Evolutionary conservation across 2,113 vertebrate genomes (phyloP).

Genomic region (Danionella cerebrum): DNA sequence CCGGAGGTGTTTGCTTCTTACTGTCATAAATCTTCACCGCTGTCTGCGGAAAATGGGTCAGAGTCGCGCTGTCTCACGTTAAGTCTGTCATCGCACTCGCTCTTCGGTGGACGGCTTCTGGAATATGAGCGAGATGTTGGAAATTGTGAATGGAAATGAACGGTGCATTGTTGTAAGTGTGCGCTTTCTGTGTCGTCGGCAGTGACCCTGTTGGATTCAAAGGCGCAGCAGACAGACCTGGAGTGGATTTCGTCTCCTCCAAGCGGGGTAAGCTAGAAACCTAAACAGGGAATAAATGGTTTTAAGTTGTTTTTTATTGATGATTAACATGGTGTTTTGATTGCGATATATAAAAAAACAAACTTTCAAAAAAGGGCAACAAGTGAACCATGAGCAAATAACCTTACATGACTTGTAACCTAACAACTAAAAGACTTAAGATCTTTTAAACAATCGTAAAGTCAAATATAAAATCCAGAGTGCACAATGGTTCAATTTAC

Average conservation of each 20-base stretch:
- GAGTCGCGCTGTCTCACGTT: background rate
- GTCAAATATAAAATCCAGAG: too few relatives aligned
- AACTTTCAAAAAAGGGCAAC: too few relatives aligned
- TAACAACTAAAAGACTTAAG: too few relatives aligned
- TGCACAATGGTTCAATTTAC: too few relatives aligned
- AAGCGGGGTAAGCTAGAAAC: conserved; percentile 80
- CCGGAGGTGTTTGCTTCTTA: background rate
- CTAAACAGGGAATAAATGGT: too few relatives aligned
- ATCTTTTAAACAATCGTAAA: too few relatives aligned
- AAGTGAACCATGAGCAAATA: too few relatives aligned
- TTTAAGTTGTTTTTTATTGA: too few relatives aligned
- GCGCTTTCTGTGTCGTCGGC: conserved; percentile 59
- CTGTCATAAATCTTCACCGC: conserved; percentile 3
- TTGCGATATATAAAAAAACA: too few relatives aligned
- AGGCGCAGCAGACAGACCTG: conserved; percentile 97
- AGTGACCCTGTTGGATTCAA: conserved; percentile 97
- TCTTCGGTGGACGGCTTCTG: conserved; percentile 24
- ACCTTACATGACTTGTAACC: too few relatives aligned
- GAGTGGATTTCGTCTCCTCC: conserved; percentile 99
- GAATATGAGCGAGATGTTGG: background rate
- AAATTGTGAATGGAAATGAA: background rate
- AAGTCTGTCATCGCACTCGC: conserved; percentile 26
- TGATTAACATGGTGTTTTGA: too few relatives aligned
- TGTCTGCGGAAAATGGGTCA: conserved; percentile 16
- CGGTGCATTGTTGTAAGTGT: conserved; percentile 55